A percentile compares a stretch with the other conserved stretches of the same genome.
phyloP scores from a whole-genome alignment of 1,140 invertebrate genomes.

The Plutomurus gul region DNA sequence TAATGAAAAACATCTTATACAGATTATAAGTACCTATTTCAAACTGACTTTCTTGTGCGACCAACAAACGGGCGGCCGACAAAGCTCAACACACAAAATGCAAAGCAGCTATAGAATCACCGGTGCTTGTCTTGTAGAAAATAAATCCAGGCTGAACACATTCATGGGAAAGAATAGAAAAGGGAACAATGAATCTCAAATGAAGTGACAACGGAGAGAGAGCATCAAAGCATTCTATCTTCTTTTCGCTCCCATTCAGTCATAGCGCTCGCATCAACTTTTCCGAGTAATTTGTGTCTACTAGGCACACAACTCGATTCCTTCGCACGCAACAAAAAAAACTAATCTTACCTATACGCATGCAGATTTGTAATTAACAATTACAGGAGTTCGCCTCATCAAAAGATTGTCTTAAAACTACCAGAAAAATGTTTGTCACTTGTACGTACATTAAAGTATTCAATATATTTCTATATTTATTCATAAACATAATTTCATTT shows the following conservation, averaged over 20 bases:
- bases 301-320: no score
- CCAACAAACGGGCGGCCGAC: background rate
- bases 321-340: no score
- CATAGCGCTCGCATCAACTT: background rate
- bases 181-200: slow-evolving; percentile 18
- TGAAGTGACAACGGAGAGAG: slow-evolving; percentile 11
- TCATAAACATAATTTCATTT: no score
- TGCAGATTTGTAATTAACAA: no score
- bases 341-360: no score
- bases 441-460: no score
- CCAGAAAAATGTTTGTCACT: no score
- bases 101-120: background rate
- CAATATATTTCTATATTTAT: no score
- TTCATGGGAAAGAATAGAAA: background rate
- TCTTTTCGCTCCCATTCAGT: background rate
- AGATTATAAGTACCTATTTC: no score
- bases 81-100: slow-evolving; percentile 5
- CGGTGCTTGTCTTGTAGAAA: background rate
- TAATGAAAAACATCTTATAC: no score
- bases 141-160: background rate
- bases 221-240: slow-evolving; percentile 11
- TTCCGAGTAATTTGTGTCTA: background rate
- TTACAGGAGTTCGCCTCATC: no score
- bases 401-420: no score
- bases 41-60: slow-evolving; percentile 6